A percentile compares a stretch with the other conserved stretches of the same genome.
Evolutionary conservation across 2,888 invertebrate genomes (phyloP).

Genomic region (Uloborus plumipes): DNA sequence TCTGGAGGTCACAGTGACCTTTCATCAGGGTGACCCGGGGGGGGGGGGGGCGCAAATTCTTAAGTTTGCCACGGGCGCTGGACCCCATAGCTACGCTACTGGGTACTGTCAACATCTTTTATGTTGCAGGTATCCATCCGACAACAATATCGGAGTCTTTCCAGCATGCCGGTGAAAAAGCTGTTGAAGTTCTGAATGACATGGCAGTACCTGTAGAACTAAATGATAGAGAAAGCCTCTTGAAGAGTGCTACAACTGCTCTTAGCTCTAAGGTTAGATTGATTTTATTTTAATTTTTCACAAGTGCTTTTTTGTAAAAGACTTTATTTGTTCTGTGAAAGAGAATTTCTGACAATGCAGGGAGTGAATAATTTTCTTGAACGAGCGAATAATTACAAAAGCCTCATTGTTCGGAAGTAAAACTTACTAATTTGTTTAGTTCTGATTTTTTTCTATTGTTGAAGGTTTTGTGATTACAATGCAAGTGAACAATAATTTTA

Average conservation of each 20-base stretch:
- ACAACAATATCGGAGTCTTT: slow-evolving; percentile 97
- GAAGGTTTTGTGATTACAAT: too few species aligned
- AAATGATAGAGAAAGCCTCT: slow-evolving; percentile 85
- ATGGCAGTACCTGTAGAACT: slow-evolving; percentile 91
- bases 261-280: slow-evolving; percentile 88
- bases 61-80: too few species aligned
- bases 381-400: too few species aligned
- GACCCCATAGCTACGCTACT: too few species aligned
- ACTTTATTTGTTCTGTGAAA: not conserved
- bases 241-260: slow-evolving; percentile 97
- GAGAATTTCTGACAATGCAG: not conserved
- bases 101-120: not conserved
- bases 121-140: slow-evolving; percentile 88
- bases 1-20: too few species aligned
- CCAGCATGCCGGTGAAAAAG: slow-evolving; percentile 82
- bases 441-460: too few species aligned
- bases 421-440: too few species aligned
- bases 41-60: too few species aligned
- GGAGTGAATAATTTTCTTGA: not conserved
- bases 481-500: too few species aligned
- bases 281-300: not conserved
- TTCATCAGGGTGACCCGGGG: too few species aligned
- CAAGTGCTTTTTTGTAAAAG: not conserved
- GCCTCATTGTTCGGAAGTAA: too few species aligned
- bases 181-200: slow-evolving; percentile 79